Base-by-base conservation (phyloP, 2,797 vertebrate species). In the Enteromius anoplus region DNA sequence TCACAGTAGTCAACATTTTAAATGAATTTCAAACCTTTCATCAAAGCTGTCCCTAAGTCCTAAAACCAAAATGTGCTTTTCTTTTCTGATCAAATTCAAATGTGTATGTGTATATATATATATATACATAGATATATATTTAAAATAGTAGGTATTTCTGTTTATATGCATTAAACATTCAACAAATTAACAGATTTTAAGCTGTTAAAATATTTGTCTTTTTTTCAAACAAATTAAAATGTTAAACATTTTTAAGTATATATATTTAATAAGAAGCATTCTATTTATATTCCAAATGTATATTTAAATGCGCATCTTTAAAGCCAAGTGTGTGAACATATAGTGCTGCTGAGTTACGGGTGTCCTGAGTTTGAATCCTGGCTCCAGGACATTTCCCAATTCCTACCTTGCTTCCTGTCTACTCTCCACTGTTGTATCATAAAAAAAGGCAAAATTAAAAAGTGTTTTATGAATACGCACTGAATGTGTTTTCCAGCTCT, bases 401-500 rank as follows among this genome's bases (percentile, higher is more conserved):
- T 15, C 53, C 3, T 21, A n/a, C 53, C 53, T 55, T 1, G 3
- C 53, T 55, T 53, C 51, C 51, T n/a, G 19, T 55, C 51, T 58
- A 23, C 2, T 58, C 53, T 23, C 9, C n/a, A 58, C 21, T 58
- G 53, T 55, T 55, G 21, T n/a, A 55, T 55, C 21, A 55, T 55
- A n/a, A 58, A 23, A 55, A n/a, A 53, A 2, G 15, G 53, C 8
- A 55, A n/a, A 3, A 7, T 55, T n/a, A 9, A 42, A 40, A 42
- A 42, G 40, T 29, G 26, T 78, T 53, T 23, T 26, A 10, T 69
- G 29, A 49, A 17, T 81, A 84, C 82, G 85, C 90, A 97, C 97
- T 93, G 93, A 93, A 80, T 97, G 95, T 75, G 95, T 90, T 34
- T 93, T 93, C 97, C 96, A 98, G 29, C 88, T 90, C 68, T 88